phyloP scores from a whole-genome alignment of 2,888 invertebrate species.

The Nemurella pictetii region DNA sequence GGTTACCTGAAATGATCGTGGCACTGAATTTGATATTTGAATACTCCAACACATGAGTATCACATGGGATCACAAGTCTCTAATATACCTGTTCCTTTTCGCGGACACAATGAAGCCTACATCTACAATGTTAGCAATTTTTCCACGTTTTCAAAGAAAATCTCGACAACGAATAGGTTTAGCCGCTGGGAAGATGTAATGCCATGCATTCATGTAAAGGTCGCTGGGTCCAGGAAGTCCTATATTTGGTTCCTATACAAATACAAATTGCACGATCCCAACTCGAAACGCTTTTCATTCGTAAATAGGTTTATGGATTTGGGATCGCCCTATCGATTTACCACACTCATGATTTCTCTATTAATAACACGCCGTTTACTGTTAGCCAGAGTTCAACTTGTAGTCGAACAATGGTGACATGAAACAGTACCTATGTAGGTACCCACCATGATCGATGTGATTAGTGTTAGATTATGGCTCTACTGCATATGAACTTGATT shows the following conservation, averaged over 20 bases:
- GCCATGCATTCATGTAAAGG: background rate
- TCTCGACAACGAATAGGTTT: background rate
- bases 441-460: background rate
- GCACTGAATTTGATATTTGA: background rate
- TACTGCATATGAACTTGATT: background rate
- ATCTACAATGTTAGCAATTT: background rate
- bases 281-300: background rate
- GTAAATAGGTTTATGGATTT: background rate
- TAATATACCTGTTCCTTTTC: background rate
- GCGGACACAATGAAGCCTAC: background rate
- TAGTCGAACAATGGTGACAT: background rate
- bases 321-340: background rate
- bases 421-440: background rate
- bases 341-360: background rate
- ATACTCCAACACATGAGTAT: background rate
- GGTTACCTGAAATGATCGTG: background rate
- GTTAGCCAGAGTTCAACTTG: background rate
- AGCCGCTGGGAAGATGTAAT: background rate
- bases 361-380: background rate
- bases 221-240: background rate
- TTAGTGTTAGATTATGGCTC: background rate
- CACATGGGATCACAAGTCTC: background rate
- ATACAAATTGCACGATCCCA: background rate
- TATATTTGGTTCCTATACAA: background rate
- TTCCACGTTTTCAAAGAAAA: background rate